Evolutionary conservation across 2,888 invertebrate genomes (phyloP).

Genomic region (Adineta ricciae): DNA sequence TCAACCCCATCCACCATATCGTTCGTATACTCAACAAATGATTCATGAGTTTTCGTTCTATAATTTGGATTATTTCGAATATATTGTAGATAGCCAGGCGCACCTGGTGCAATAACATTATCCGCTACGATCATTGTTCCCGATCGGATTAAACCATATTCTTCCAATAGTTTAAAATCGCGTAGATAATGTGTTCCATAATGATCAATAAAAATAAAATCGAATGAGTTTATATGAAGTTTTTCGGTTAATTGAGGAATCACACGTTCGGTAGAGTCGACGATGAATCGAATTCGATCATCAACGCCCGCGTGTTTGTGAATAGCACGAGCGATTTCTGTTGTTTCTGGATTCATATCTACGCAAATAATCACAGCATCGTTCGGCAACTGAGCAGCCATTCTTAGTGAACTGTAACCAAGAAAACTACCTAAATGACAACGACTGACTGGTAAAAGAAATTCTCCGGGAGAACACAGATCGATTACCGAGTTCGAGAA

Average conservation of each 20-base stretch:
- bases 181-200: not conserved
- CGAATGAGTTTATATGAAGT: not conserved
- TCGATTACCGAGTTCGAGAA: not conserved
- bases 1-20: not conserved
- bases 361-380: not conserved
- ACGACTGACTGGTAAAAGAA: no score
- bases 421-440: not conserved
- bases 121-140: slow-evolving; percentile 9
- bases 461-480: no score
- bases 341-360: not conserved
- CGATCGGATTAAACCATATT: not conserved
- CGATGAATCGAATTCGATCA: not conserved
- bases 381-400: not conserved
- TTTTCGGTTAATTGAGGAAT: not conserved
- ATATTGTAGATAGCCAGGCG: not conserved
- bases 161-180: not conserved
- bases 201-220: slow-evolving; percentile 21
- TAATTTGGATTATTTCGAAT: slow-evolving; percentile 18
- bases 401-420: slow-evolving; percentile 6
- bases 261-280: not conserved
- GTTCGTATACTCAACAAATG: not conserved
- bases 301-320: not conserved
- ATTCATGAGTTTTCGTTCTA: not conserved
- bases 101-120: slow-evolving; percentile 4
- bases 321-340: not conserved